A percentile compares a stretch with the other conserved stretches of the same genome.
Evolutionary conservation across 2,797 vertebrate genomes (phyloP).

Genomic region (Danio jaintianensis): DNA sequence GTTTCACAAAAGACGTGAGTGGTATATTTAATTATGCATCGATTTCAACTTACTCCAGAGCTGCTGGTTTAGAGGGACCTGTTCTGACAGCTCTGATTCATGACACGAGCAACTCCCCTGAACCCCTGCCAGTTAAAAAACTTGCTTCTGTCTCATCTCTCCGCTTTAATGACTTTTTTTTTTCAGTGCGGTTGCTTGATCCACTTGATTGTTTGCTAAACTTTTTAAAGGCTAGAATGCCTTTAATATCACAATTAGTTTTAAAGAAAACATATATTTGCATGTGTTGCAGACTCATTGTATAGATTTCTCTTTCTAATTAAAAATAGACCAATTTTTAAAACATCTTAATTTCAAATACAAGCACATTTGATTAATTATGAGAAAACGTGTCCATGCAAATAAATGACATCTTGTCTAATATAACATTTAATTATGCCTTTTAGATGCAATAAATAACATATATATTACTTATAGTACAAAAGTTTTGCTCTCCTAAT

Average conservation of each 20-base stretch:
- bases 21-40: slow-evolving; percentile 53
- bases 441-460: no score
- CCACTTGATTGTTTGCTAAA: slow-evolving; percentile 7
- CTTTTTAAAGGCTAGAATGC: not conserved
- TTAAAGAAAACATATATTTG: not conserved
- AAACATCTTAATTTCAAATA: not conserved
- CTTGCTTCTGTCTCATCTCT: slow-evolving; percentile 19
- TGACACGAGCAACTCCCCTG: slow-evolving; percentile 37
- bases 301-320: slow-evolving; percentile 20
- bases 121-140: slow-evolving; percentile 24
- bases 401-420: not conserved
- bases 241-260: slow-evolving; percentile 21
- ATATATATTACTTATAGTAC: no score
- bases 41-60: slow-evolving; percentile 39
- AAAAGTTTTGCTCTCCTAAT: no score
- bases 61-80: slow-evolving; percentile 28
- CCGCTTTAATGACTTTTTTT: slow-evolving; percentile 30
- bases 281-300: not conserved
- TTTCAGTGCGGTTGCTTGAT: slow-evolving; percentile 17
- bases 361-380: not conserved
- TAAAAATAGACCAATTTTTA: slow-evolving; percentile 10
- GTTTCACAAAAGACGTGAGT: slow-evolving; percentile 39
- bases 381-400: not conserved
- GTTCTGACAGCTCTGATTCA: slow-evolving; percentile 56
- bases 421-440: not conserved